Conservation (phyloP, 1,140 invertebrate genomes). For the Pararge aegeria region DNA sequence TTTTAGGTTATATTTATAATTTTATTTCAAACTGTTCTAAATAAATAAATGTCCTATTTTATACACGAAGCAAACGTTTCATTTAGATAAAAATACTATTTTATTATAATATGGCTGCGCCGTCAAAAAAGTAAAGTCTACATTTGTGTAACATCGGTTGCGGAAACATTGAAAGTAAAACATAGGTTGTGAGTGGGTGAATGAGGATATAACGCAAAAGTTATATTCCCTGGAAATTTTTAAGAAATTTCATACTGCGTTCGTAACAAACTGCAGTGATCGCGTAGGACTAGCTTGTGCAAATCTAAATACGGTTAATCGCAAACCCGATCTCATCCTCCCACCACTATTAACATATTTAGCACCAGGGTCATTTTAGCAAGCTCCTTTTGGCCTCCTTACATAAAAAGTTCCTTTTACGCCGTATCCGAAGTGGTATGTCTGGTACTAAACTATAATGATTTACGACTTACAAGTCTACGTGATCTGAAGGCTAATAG, state of each 20-base stretch:
- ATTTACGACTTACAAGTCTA: neutral
- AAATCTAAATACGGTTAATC: slow-evolving; percentile 28
- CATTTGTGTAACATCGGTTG: no score
- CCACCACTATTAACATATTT: slow-evolving; percentile 25
- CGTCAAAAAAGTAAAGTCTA: no score
- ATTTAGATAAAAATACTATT: no score
- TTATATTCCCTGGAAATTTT: no score
- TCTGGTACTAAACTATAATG: neutral
- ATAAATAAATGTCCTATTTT: no score
- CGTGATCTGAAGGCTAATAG: neutral
- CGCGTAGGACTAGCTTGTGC: slow-evolving; percentile 23
- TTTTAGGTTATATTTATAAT: no score
- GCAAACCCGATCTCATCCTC: slow-evolving; percentile 23
- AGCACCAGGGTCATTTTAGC: slow-evolving; percentile 22
- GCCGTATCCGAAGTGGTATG: neutral
- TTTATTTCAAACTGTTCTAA: no score
- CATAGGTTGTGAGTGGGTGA: no score
- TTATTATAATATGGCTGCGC: no score
- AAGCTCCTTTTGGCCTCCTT: slow-evolving; percentile 15
- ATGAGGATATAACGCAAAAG: no score
- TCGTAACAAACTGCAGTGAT: neutral
- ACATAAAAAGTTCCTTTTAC: slow-evolving; percentile 5
- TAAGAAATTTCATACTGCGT: neutral
- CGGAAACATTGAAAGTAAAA: no score
- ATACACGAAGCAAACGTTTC: no score